Conservation (phyloP, 2,113 vertebrate species). For the Pteruthius melanotis region DNA sequence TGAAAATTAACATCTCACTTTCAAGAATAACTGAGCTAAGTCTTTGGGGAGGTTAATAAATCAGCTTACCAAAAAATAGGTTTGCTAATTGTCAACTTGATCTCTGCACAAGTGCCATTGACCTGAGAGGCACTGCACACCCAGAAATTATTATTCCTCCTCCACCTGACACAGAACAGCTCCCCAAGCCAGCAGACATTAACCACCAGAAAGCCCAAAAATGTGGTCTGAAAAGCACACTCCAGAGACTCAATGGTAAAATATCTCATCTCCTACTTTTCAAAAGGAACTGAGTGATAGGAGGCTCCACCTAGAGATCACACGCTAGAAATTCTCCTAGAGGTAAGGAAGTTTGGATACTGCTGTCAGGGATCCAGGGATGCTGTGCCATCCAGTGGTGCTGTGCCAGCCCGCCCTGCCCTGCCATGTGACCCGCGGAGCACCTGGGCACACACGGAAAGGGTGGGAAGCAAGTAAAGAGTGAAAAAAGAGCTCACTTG, state of each 20-base stretch:
- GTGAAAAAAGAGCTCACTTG: not conserved
- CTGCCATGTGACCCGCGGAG: not conserved
- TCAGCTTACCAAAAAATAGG: not conserved
- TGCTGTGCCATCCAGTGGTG: not conserved
- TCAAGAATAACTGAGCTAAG: not conserved
- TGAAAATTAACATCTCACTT: not conserved
- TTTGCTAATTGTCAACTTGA: not conserved
- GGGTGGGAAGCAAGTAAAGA: not conserved
- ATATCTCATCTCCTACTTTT: not conserved
- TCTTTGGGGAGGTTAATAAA: not conserved
- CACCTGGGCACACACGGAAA: not conserved
- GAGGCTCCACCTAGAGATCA: not conserved
- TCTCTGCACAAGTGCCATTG: not conserved
- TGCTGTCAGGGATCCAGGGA: not conserved
- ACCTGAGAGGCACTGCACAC: not conserved
- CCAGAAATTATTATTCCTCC: not conserved
- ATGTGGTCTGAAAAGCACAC: not conserved
- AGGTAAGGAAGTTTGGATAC: accelerated
- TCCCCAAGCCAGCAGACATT: not conserved
- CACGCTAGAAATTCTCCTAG: not conserved
- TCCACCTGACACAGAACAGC: not conserved
- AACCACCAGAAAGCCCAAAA: not conserved
- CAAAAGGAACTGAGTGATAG: accelerated
- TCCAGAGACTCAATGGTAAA: not conserved
- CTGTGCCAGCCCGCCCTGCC: not conserved